Conservation (phyloP, 2,797 vertebrate genomes). For the Myiotriccus ornatus region DNA sequence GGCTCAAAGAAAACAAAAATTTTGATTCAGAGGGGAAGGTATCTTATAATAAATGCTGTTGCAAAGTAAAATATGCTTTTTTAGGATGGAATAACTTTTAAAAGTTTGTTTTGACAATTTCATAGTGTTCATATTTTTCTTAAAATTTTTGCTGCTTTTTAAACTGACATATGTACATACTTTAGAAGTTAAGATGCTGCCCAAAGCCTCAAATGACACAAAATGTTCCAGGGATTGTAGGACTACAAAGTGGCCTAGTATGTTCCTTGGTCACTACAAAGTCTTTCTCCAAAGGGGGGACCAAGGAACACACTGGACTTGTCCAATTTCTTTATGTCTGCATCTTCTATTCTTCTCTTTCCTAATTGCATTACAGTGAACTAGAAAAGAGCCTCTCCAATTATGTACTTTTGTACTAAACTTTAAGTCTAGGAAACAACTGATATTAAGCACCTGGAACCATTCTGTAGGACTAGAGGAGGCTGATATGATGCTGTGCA, state of each 20-base stretch:
- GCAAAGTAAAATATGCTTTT: background rate
- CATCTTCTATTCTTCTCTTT: background rate
- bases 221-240: rapidly evolving
- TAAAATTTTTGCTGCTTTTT: background rate
- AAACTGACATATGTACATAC: background rate
- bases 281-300: background rate
- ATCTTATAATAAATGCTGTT: background rate
- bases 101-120: background rate
- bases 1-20: background rate
- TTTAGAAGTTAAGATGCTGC: background rate
- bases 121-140: background rate
- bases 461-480: background rate
- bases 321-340: background rate
- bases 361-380: background rate
- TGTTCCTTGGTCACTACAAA: background rate
- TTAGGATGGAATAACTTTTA: background rate
- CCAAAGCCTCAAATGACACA: background rate
- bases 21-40: background rate
- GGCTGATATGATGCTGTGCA: background rate
- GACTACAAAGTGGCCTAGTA: rapidly evolving
- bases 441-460: background rate
- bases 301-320: background rate
- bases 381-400: background rate
- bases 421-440: background rate
- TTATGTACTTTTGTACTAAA: background rate